Conservation (phyloP, 2,888 invertebrate species). For the Andrena haemorrhoa region DNA sequence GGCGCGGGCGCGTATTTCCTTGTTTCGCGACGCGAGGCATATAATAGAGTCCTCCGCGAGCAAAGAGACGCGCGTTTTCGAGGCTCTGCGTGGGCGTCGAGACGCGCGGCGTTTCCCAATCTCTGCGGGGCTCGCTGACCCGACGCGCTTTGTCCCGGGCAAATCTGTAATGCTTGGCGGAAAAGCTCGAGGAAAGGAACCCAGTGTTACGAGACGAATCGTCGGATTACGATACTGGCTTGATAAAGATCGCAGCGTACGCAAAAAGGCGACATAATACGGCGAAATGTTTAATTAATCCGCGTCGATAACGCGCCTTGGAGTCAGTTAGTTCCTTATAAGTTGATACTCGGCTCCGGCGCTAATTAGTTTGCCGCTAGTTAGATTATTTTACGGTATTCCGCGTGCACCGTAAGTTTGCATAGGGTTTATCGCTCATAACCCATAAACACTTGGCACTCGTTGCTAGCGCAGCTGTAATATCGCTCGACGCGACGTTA, state of each 20-base stretch:
- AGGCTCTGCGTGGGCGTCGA: constrained; percentile 18
- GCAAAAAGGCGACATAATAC: constrained; percentile 7
- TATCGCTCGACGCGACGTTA: constrained; percentile 48
- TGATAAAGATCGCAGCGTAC: background rate
- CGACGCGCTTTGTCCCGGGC: constrained; percentile 2
- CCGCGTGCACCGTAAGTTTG: constrained; percentile 48
- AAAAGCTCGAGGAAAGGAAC: background rate
- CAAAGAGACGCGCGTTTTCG: constrained; percentile 31
- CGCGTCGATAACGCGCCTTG: background rate
- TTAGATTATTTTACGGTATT: constrained; percentile 49
- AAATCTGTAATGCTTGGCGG: background rate
- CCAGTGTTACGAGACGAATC: background rate
- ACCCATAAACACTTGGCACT: constrained; percentile 66
- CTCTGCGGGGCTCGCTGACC: constrained; percentile 16
- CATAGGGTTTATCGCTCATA: constrained; percentile 63
- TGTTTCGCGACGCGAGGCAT: constrained; percentile 16
- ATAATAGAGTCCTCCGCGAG: constrained; percentile 44
- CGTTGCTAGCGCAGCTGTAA: constrained; percentile 53
- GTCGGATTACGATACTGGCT: background rate
- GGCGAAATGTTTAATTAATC: constrained; percentile 24
- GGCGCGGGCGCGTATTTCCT: constrained; percentile 30
- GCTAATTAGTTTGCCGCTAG: constrained; percentile 55
- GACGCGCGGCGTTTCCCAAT: constrained; percentile 24
- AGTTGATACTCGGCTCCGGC: constrained; percentile 31
- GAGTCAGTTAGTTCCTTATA: constrained; percentile 41